Base-by-base conservation (phyloP, 2,113 vertebrate genomes). In the Argyrosomus japonicus region DNA sequence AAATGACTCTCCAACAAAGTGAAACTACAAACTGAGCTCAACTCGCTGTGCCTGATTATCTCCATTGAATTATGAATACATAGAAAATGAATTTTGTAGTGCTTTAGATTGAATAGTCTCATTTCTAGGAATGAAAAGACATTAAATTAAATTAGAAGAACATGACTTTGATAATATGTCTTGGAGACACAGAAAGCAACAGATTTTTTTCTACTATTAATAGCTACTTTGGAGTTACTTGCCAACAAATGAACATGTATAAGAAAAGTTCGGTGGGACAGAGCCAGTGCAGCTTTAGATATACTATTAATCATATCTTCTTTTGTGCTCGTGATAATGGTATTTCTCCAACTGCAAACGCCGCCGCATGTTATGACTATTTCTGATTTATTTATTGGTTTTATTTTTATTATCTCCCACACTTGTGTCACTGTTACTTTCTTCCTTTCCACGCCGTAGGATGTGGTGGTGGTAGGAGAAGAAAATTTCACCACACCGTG, bases 401-500 rank as follows among this genome's bases (percentile, higher is more conserved):
- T 27, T 36, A 32, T 51, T 25, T 32, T 58, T 4, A 53, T 77
- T 45, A 67, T 47, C 29, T 23, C 51, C 48, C 64, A 68, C 68
- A 57, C 54, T 25, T 48, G 18, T 51, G 25, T 69, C n/a, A 57
- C 23, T 14, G 68, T 36, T 68, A 56, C 1, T 86, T 18, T 43
- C 4, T 60, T 32, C 32, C 17, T 83, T 18, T 77, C 40, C 67
- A 3, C 29, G 8, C 60, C 50, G 1, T 79, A 99, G 98, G 98
- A 99, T 6, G 96, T 99, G 56, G 97, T 99, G 80, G 96, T 97
- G 23, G 97, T 99, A 0, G 98, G 98, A 23, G 97, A 99, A 74
- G 98, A 99, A 76, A 98, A 98, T 85, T 99, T 99, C 93, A 99
- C 97, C 18, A 99, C 98, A 0, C 98, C 98, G 0, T 99, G 98